A percentile compares a stretch with the other conserved stretches of the same genome.
These are phyloP conservation scores for Zoanthus sociatus DNA, from an alignment of 92 coral and sea anemone species.

Conservation along the genomic window DNA sequence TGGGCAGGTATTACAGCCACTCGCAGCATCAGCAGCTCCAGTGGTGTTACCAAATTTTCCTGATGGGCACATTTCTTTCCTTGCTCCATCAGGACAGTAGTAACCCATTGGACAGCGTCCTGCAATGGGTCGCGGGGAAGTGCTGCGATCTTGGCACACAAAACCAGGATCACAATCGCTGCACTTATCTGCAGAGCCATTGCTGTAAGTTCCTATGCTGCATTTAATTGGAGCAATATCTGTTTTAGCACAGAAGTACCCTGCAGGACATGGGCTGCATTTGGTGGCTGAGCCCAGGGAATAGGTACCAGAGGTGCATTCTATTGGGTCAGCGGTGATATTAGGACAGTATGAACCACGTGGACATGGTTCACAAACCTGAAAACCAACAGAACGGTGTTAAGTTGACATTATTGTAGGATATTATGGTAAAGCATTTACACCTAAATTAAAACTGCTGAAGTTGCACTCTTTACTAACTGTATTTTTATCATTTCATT, in stretches of 20 bases:
- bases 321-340: conserved; percentile 76
- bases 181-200: conserved; percentile 78
- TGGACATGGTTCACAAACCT: conserved; percentile 92
- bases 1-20: conserved; percentile 91
- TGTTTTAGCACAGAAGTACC: conserved; percentile 70
- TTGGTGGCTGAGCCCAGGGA: conserved; percentile 81
- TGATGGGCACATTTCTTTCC: conserved; percentile 79
- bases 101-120: conserved; percentile 91
- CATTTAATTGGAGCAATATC: conserved; percentile 82
- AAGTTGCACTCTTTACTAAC: too few species aligned
- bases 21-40: conserved; percentile 77
- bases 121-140: conserved; percentile 77
- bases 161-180: conserved; percentile 78
- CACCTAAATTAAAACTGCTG: too few species aligned
- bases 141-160: conserved; percentile 84
- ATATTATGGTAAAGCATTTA: not conserved
- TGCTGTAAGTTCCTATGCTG: conserved; percentile 87
- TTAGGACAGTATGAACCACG: conserved; percentile 90
- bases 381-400: not conserved
- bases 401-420: not conserved
- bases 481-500: too few species aligned
- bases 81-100: conserved; percentile 85
- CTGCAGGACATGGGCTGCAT: conserved; percentile 93
- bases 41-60: conserved; percentile 95
- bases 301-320: conserved; percentile 77